Conservation (phyloP, 2,113 vertebrate species). For the Malaclemys terrapin region DNA sequence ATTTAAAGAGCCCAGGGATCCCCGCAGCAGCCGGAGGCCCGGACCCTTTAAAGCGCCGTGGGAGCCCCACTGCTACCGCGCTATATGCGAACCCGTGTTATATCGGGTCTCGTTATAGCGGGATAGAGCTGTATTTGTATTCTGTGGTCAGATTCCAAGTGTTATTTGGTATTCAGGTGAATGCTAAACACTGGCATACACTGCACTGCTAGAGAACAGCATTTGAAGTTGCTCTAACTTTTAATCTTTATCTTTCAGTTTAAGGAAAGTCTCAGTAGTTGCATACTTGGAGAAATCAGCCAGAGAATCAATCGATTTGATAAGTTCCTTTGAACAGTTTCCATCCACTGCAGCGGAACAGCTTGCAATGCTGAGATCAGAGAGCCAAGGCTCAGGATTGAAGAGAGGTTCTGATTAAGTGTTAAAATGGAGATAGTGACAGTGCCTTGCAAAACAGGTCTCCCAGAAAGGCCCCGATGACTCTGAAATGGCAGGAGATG, state of each 20-base stretch:
- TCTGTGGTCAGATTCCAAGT: neutral
- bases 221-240: accelerated
- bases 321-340: accelerated
- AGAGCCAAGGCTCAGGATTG: neutral
- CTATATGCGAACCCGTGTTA: too few species aligned
- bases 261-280: neutral
- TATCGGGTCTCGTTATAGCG: too few species aligned
- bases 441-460: neutral
- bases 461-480: accelerated
- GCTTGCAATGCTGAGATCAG: neutral
- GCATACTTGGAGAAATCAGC: neutral
- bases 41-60: too few species aligned
- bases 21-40: too few species aligned
- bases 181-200: accelerated
- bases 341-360: neutral
- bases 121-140: neutral
- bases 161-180: accelerated
- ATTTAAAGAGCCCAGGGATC: too few species aligned
- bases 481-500: neutral
- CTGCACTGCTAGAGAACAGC: accelerated
- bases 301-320: neutral
- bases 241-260: accelerated
- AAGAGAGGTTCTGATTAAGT: neutral
- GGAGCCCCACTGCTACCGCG: too few species aligned
- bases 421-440: neutral